Percentiles rank a stretch among this genome's conserved stretches.
These are phyloP conservation scores for Phortica magna DNA, from an alignment of 2,888 invertebrate genomes.

Conservation along the genomic window DNA sequence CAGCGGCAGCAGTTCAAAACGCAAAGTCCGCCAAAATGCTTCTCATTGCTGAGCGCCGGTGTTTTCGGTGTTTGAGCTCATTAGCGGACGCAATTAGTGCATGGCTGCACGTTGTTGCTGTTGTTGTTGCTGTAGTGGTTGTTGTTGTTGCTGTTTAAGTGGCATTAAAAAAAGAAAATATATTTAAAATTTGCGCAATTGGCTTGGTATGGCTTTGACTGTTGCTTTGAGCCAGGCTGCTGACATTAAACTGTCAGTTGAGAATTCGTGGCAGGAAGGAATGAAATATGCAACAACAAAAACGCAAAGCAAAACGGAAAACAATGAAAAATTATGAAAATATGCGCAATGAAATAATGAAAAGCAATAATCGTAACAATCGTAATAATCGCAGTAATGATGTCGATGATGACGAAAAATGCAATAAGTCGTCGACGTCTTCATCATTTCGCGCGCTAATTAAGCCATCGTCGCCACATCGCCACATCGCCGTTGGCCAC, in stretches of 20 bases:
- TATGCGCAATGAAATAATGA: slow-evolving; percentile 13
- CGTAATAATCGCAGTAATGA: slow-evolving; percentile 15
- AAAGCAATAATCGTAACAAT: slow-evolving; percentile 24
- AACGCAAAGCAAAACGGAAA: slow-evolving; percentile 14
- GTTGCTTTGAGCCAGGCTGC: neutral
- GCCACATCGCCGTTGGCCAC: neutral
- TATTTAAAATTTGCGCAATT: slow-evolving; percentile 24
- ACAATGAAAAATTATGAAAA: slow-evolving; percentile 27
- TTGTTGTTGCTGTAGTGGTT: neutral
- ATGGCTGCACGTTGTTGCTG: neutral
- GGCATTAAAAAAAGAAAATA: slow-evolving; percentile 1
- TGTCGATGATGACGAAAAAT: neutral
- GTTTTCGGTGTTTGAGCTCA: neutral
- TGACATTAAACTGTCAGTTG: slow-evolving; percentile 20
- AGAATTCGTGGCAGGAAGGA: neutral
- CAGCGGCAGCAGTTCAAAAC: neutral
- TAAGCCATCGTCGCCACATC: slow-evolving; percentile 2
- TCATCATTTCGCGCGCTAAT: slow-evolving; percentile 21
- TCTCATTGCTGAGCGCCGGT: neutral
- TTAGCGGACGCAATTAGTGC: slow-evolving; percentile 1
- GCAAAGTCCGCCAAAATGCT: neutral
- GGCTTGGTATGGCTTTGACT: too few relatives aligned
- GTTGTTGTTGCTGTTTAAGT: neutral
- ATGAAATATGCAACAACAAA: neutral
- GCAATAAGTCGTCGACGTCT: neutral